Conservation (phyloP, 2,113 vertebrate species). For the Oncorhynchus mykiss region DNA sequence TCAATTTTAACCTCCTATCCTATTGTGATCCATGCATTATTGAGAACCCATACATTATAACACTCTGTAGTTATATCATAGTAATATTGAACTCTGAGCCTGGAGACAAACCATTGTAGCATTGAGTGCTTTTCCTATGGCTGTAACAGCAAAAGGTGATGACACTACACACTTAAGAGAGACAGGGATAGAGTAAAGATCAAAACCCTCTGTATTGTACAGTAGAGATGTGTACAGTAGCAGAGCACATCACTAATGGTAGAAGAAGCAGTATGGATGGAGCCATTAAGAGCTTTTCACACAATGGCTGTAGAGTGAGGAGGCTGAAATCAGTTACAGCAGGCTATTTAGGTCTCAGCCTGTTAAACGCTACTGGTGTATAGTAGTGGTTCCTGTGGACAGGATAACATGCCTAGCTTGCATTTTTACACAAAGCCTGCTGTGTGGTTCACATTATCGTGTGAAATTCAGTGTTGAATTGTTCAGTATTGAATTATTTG, state of each 20-base stretch:
- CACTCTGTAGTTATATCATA: background rate
- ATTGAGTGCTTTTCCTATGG: background rate
- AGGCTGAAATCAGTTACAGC: background rate
- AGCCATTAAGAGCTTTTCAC: slow-evolving; percentile 56
- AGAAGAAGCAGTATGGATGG: slow-evolving; percentile 27
- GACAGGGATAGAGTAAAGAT: too few species aligned
- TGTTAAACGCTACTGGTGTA: slow-evolving; percentile 54
- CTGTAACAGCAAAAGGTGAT: background rate
- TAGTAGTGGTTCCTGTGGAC: background rate
- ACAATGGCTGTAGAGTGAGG: slow-evolving; percentile 10
- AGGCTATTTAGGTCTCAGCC: slow-evolving; percentile 28
- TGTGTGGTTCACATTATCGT: slow-evolving; percentile 4
- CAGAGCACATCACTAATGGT: slow-evolving; percentile 64
- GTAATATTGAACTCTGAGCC: slow-evolving; percentile 4
- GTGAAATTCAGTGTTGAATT: slow-evolving; percentile 1
- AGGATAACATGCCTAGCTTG: slow-evolving; percentile 29
- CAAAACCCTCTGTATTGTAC: too few species aligned
- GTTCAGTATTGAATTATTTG: background rate
- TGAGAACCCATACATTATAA: background rate
- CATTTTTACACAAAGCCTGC: slow-evolving; percentile 30
- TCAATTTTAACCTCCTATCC: background rate
- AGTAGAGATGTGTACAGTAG: slow-evolving; percentile 37
- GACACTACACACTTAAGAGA: background rate
- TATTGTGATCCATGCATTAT: background rate
- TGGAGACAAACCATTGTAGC: background rate